A percentile compares a stretch with the other conserved stretches of the same genome.
Conservation (phyloP, 1,140 invertebrate genomes). For the Lethrus apterus region DNA sequence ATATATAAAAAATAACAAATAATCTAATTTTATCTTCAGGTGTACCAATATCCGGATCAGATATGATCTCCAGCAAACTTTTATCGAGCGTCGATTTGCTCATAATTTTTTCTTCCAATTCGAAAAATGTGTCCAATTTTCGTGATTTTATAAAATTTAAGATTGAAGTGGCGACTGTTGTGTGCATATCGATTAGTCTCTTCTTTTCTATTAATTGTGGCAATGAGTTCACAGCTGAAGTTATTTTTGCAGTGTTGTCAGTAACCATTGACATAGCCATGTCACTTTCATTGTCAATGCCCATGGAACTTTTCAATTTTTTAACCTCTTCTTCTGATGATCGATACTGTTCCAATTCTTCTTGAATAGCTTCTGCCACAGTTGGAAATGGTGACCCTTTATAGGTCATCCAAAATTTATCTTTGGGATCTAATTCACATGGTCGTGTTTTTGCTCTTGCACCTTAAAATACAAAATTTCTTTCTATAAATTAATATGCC, state of each 20-base stretch:
- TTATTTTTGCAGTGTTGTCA: slow-evolving; percentile 90
- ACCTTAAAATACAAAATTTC: slow-evolving; percentile 35
- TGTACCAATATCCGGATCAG: slow-evolving; percentile 79
- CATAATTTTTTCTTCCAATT: slow-evolving; percentile 97
- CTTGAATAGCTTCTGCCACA: slow-evolving; percentile 97
- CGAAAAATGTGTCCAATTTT: slow-evolving; percentile 92
- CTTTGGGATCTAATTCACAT: slow-evolving; percentile 85
- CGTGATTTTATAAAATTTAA: slow-evolving; percentile 86
- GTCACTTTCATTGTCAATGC: slow-evolving; percentile 71
- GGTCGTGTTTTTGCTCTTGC: slow-evolving; percentile 68
- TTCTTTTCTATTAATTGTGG: slow-evolving; percentile 97
- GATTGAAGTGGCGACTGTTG: slow-evolving; percentile 89
- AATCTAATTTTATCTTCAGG: slow-evolving; percentile 90
- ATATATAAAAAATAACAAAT: slow-evolving; percentile 92
- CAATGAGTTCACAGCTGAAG: slow-evolving; percentile 88
- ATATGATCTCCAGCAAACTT: slow-evolving; percentile 69
- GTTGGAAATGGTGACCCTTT: slow-evolving; percentile 96
- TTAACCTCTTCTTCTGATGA: slow-evolving; percentile 95
- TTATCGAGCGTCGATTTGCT: slow-evolving; percentile 68
- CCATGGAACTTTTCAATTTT: slow-evolving; percentile 87
- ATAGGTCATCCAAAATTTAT: slow-evolving; percentile 88
- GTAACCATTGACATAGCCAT: slow-evolving; percentile 73
- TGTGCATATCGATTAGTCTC: slow-evolving; percentile 96
- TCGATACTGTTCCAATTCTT: slow-evolving; percentile 90
- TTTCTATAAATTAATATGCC: not conserved